Evolutionary conservation across 1,140 invertebrate genomes (phyloP).

Genomic region (Eriosoma lanigerum): DNA sequence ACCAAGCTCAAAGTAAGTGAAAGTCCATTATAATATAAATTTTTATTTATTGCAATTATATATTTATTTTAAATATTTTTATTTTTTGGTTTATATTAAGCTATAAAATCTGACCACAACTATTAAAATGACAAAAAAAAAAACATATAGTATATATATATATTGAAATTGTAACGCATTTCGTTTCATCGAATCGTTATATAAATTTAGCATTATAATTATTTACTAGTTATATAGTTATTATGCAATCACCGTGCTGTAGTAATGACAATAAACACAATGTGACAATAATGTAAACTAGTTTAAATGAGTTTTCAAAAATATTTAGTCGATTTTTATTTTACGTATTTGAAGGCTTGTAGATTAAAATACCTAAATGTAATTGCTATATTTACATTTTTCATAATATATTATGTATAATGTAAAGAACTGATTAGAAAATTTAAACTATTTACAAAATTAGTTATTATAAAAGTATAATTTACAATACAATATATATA

Average conservation of each 20-base stretch:
- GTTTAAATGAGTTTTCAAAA: background rate
- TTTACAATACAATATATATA: no score
- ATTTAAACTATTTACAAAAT: no score
- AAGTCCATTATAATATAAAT: background rate
- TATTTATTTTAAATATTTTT: background rate
- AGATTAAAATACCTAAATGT: background rate
- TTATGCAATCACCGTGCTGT: background rate
- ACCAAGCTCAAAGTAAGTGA: constrained; percentile 36
- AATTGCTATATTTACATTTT: background rate
- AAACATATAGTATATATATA: no score
- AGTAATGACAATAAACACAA: constrained; percentile 21
- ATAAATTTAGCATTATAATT: background rate
- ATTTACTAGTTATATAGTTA: background rate
- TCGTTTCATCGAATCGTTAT: background rate
- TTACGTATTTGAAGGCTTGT: background rate
- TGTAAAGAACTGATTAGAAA: no score
- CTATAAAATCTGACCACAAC: no score
- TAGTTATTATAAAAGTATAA: no score
- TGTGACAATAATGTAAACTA: constrained; percentile 2
- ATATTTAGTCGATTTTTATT: background rate
- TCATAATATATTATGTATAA: no score
- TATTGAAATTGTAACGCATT: background rate
- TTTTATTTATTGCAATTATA: no score
- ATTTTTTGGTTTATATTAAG: background rate
- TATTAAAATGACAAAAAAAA: no score